Evolutionary conservation across 2,113 vertebrate genomes (phyloP).

Genomic region (Engystomops pustulosus): DNA sequence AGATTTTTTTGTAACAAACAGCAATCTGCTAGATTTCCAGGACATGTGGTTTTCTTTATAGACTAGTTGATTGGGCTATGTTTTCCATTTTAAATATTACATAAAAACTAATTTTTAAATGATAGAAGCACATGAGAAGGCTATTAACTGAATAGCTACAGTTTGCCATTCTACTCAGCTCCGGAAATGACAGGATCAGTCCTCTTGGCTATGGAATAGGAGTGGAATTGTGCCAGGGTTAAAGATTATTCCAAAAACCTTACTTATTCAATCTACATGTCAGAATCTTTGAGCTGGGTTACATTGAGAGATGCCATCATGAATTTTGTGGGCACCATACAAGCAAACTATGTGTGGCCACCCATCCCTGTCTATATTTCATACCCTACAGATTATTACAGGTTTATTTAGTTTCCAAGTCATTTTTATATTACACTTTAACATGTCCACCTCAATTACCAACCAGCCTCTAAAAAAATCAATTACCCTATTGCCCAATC

Average conservation of each 20-base stretch:
- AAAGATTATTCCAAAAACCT: not conserved
- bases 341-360: too few species aligned
- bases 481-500: too few species aligned
- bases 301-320: too few species aligned
- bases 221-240: not conserved
- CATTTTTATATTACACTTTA: too few species aligned
- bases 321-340: too few species aligned
- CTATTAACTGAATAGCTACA: not conserved
- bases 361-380: too few species aligned
- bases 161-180: not conserved
- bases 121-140: not conserved
- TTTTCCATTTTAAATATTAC: slow-evolving; percentile 6
- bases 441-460: too few species aligned
- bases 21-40: not conserved
- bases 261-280: not conserved
- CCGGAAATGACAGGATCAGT: not conserved
- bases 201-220: not conserved
- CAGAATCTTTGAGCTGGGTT: not conserved
- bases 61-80: not conserved
- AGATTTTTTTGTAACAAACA: not conserved
- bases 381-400: too few species aligned
- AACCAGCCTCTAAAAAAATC: too few species aligned
- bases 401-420: too few species aligned
- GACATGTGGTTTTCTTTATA: slow-evolving; percentile 21
- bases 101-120: not conserved